phyloP scores from a whole-genome alignment of 2,888 invertebrate species.

The Sinodicranocentrus sp. region DNA sequence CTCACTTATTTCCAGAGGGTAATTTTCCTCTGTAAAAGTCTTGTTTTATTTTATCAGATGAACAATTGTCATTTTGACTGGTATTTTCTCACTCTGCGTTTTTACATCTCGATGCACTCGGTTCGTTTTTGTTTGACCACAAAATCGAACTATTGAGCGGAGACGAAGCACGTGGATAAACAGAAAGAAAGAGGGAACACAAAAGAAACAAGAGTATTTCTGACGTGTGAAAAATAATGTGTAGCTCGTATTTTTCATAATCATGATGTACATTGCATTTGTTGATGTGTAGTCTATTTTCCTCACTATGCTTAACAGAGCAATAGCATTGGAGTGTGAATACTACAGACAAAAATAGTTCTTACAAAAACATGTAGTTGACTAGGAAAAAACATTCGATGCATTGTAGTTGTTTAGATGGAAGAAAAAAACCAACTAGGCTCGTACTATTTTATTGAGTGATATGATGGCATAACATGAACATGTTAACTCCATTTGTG shows the following conservation, averaged over 20 bases:
- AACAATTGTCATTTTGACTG: conserved; percentile 3
- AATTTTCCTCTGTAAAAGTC: background rate
- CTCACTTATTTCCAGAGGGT: background rate
- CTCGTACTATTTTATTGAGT: conserved; percentile 4
- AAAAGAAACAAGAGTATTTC: conserved; percentile 33
- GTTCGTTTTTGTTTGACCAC: conserved; percentile 73
- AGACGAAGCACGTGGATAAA: conserved; percentile 46
- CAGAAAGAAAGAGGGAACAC: background rate
- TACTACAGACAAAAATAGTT: too few species aligned
- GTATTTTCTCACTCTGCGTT: conserved; percentile 25
- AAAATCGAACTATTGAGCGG: conserved; percentile 74
- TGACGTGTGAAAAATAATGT: conserved; percentile 57
- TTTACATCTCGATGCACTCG: conserved; percentile 55
- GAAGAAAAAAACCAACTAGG: background rate
- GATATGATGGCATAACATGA: background rate
- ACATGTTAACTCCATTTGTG: background rate
- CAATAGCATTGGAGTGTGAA: too few species aligned
- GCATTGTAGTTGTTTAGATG: background rate
- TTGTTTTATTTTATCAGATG: conserved; percentile 29
- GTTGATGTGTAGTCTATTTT: background rate
- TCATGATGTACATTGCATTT: conserved; percentile 3
- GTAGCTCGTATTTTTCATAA: conserved; percentile 19
- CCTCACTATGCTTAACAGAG: too few species aligned
- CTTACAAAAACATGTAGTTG: background rate
- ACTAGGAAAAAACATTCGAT: background rate